Conservation (phyloP, 2,797 vertebrate genomes). For the Craterocephalus amniculus region DNA sequence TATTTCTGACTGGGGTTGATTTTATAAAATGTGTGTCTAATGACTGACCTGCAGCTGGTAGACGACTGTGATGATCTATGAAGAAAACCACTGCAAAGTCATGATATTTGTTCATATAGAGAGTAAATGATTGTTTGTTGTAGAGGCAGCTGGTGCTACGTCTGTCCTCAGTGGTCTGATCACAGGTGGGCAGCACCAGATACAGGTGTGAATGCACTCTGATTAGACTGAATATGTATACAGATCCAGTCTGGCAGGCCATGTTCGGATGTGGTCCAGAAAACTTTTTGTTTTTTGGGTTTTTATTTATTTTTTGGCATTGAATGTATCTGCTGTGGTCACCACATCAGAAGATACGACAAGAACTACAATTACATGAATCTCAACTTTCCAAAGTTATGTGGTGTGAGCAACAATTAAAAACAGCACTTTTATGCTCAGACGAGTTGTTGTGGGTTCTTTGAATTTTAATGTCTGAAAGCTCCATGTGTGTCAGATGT, state of each 20-base stretch:
- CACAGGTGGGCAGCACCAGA: too few relatives aligned
- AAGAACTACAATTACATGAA: too few relatives aligned
- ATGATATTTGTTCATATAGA: slow-evolving; percentile 30
- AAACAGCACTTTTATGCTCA: not conserved
- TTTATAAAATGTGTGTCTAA: slow-evolving; percentile 28
- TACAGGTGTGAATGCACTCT: too few relatives aligned
- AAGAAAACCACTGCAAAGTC: slow-evolving; percentile 36
- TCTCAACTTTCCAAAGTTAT: not conserved
- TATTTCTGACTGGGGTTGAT: too few relatives aligned
- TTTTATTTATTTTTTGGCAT: not conserved
- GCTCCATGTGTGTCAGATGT: not conserved
- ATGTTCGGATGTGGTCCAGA: not conserved
- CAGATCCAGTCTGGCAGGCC: not conserved
- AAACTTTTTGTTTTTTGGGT: not conserved
- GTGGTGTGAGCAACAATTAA: not conserved
- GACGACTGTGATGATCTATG: slow-evolving; percentile 34
- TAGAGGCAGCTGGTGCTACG: too few relatives aligned
- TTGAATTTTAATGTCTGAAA: not conserved
- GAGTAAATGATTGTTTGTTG: not conserved
- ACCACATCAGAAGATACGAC: not conserved
- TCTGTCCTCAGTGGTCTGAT: too few relatives aligned
- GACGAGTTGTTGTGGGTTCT: not conserved
- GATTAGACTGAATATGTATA: too few relatives aligned
- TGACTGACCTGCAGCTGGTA: slow-evolving; percentile 32
- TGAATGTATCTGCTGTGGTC: not conserved